Evolutionary conservation across 1,140 invertebrate species (phyloP).

Genomic region (Thaumatotibia leucotreta): DNA sequence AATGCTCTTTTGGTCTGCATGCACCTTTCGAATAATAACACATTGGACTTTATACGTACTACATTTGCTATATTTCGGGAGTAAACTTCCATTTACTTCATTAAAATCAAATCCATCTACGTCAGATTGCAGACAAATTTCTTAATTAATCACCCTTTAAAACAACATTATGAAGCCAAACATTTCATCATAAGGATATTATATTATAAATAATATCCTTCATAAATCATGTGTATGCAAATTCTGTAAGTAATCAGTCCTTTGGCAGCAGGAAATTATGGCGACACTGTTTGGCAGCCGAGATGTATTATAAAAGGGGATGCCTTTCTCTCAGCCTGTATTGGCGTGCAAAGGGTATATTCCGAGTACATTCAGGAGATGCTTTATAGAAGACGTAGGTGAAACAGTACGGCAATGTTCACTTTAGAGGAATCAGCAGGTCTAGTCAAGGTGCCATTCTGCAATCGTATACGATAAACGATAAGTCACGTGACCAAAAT

Average conservation of each 20-base stretch:
- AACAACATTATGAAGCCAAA: background rate
- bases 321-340: background rate
- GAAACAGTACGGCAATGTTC: background rate
- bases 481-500: too few species aligned
- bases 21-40: too few species aligned
- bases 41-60: too few species aligned
- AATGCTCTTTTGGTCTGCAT: too few species aligned
- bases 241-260: background rate
- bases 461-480: too few species aligned
- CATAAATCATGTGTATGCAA: constrained; percentile 1
- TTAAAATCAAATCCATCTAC: background rate
- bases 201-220: too few species aligned
- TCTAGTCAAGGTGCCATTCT: too few species aligned
- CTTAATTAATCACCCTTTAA: background rate
- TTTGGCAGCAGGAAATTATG: background rate
- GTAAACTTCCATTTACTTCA: background rate
- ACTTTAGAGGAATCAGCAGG: too few species aligned
- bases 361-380: background rate
- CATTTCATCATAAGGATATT: background rate
- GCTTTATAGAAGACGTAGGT: background rate
- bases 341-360: background rate
- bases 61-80: too few species aligned
- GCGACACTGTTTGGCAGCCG: background rate
- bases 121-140: background rate
- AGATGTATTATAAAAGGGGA: background rate